Conservation (phyloP, 2,888 invertebrate genomes). For the Orthosia incerta region DNA sequence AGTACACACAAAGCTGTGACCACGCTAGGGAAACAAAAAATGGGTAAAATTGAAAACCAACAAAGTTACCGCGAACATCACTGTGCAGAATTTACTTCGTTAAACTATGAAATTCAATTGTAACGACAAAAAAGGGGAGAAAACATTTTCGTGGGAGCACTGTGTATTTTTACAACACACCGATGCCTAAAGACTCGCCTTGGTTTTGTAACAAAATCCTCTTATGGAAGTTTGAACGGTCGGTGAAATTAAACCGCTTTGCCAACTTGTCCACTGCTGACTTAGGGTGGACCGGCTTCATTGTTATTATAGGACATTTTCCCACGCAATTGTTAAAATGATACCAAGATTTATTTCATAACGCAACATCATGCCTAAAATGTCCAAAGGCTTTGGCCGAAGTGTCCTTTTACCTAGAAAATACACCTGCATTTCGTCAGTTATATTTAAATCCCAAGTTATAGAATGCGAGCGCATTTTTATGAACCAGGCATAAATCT, state of each 20-base stretch:
- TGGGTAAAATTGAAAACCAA: constrained; percentile 54
- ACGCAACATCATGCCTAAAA: too few species aligned
- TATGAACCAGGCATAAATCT: too few species aligned
- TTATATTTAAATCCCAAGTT: too few species aligned
- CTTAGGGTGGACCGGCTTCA: constrained; percentile 32
- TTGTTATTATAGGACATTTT: constrained; percentile 29
- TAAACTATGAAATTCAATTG: constrained; percentile 64
- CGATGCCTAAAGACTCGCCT: constrained; percentile 34
- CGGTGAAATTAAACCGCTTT: constrained; percentile 77
- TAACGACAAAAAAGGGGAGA: constrained; percentile 46
- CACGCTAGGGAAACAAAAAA: constrained; percentile 44
- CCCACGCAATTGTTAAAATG: neutral
- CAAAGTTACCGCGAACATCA: constrained; percentile 54
- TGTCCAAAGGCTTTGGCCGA: too few species aligned
- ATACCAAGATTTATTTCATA: neutral
- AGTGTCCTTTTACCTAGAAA: too few species aligned
- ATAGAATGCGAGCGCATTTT: too few species aligned
- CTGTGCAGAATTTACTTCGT: constrained; percentile 54
- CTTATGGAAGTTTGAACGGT: constrained; percentile 75
- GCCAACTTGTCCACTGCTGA: constrained; percentile 64
- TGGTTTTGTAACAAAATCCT: constrained; percentile 75
- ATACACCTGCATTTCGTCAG: too few species aligned
- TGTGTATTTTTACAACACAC: constrained; percentile 53
- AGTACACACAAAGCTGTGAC: constrained; percentile 40
- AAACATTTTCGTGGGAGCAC: constrained; percentile 35